These are phyloP conservation scores for Enhydra lutris DNA, from an alignment of 2,113 vertebrate species.

Conservation along the genomic window DNA sequence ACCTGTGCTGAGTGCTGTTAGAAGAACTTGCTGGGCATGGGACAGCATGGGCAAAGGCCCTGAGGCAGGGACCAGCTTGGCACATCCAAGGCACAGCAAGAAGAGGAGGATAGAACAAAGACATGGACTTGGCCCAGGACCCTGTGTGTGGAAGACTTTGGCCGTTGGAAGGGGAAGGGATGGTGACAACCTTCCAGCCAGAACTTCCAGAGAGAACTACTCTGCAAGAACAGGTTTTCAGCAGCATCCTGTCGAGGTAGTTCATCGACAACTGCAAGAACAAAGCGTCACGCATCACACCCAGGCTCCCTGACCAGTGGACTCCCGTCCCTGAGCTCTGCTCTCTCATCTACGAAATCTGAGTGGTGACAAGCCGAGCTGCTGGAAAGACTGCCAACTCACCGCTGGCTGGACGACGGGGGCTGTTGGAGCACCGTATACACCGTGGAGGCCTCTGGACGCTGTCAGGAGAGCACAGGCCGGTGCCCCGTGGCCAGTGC, in stretches of 20 bases:
- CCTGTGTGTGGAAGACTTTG: not conserved
- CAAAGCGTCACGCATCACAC: not conserved
- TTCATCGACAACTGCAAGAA: not conserved
- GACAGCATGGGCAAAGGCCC: not conserved
- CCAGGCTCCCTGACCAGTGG: not conserved
- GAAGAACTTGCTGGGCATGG: not conserved
- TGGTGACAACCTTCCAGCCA: not conserved
- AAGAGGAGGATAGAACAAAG: not conserved
- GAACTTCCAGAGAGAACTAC: not conserved
- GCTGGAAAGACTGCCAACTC: not conserved
- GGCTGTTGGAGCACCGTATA: not conserved
- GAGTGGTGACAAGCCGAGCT: not conserved
- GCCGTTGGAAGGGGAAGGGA: not conserved
- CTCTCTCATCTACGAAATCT: not conserved
- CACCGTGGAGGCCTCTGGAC: not conserved
- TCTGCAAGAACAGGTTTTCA: not conserved
- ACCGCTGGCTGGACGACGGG: fast-evolving
- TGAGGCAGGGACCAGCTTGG: not conserved
- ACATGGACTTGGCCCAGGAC: not conserved
- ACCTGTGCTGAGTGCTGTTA: not conserved
- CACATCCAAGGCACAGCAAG: not conserved
- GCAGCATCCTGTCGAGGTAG: not conserved
- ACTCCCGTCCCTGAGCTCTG: not conserved
- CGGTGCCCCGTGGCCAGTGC: fast-evolving
- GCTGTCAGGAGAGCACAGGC: not conserved